Percentiles rank a stretch among this genome's conserved stretches.
Evolutionary conservation across 2,113 vertebrate genomes (phyloP).

Genomic region (Guaruba guarouba): DNA sequence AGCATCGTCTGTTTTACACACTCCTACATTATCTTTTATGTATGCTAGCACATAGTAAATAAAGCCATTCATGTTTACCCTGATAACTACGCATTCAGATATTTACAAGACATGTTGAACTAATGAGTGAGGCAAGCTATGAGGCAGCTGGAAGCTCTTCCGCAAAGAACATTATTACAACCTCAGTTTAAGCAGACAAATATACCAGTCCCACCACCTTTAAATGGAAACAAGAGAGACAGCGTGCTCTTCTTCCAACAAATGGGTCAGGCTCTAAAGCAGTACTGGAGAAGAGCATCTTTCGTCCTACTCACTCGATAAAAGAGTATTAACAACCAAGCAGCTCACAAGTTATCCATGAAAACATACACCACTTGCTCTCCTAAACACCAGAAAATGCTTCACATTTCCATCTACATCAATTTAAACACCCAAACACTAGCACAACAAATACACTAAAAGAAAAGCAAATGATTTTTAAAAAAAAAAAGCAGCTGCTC

Average conservation of each 20-base stretch:
- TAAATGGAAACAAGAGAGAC: not conserved
- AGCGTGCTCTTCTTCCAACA: not conserved
- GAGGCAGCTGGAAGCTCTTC: not conserved
- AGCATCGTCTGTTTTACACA: not conserved
- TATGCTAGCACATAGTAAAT: not conserved
- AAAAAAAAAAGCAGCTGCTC: not conserved
- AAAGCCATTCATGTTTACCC: not conserved
- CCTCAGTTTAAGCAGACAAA: not conserved
- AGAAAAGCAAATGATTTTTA: fast-evolving
- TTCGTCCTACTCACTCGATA: not conserved
- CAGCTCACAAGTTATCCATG: not conserved
- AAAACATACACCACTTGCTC: not conserved
- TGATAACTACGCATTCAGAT: not conserved
- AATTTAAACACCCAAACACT: not conserved
- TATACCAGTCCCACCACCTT: not conserved
- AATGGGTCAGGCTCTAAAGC: not conserved
- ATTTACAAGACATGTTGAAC: not conserved
- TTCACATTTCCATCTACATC: not conserved
- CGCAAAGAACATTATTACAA: not conserved
- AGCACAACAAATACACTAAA: not conserved
- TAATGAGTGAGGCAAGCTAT: not conserved
- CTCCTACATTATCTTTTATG: not conserved
- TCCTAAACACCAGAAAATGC: not conserved
- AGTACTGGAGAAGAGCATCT: not conserved
- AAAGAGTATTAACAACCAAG: not conserved